Evolutionary conservation across 2,113 vertebrate genomes (phyloP).

Genomic region (Aythya baeri): DNA sequence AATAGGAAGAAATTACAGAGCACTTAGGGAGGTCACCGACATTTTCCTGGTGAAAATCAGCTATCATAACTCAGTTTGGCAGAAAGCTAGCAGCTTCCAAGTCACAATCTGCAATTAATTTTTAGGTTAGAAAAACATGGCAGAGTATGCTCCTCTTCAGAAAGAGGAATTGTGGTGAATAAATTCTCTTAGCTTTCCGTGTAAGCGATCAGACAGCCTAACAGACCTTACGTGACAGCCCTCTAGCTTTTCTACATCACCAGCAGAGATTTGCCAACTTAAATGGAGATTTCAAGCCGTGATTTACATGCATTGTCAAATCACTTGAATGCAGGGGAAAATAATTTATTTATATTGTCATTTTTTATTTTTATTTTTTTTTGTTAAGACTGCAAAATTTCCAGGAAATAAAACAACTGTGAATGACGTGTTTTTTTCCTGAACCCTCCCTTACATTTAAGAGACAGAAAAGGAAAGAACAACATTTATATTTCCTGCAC

Average conservation of each 20-base stretch:
- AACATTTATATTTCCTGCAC: conserved; percentile 45
- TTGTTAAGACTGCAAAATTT: conserved; percentile 9
- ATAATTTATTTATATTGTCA: background rate
- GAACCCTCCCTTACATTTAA: conserved; percentile 40
- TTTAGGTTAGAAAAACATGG: conserved; percentile 11
- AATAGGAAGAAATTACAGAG: background rate
- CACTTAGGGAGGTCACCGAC: background rate
- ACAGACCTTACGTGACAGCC: background rate
- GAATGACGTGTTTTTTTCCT: conserved; percentile 32
- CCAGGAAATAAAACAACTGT: conserved; percentile 48
- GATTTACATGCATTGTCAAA: background rate
- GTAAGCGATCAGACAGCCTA: background rate
- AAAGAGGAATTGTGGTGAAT: background rate
- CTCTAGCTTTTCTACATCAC: background rate
- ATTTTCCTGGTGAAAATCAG: conserved; percentile 20
- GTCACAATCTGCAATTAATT: conserved; percentile 20
- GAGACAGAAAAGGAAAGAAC: conserved; percentile 57
- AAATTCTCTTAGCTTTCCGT: background rate
- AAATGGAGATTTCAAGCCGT: background rate
- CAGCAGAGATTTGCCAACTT: background rate
- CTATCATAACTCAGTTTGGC: background rate
- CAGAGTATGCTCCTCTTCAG: background rate
- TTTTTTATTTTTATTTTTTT: background rate
- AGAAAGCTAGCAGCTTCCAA: conserved; percentile 5
- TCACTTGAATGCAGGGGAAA: background rate